Conservation (phyloP, 2,888 invertebrate species). For the Troides oblongomaculatus region DNA sequence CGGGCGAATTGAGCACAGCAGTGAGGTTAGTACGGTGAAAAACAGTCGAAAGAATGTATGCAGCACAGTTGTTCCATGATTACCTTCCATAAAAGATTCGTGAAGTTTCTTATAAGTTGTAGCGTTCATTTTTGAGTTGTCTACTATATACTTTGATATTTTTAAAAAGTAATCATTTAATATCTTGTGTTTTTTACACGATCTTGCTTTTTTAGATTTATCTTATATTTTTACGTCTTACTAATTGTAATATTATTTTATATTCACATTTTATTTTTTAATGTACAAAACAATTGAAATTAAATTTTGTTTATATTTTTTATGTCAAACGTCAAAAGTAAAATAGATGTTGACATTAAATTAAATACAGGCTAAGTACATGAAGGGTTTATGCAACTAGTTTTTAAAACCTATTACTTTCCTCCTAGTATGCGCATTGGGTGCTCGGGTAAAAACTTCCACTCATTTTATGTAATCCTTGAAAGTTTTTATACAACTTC, state of each 20-base stretch:
- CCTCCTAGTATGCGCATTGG: too few species aligned
- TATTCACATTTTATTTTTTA: slow-evolving; percentile 4
- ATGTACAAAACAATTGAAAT: slow-evolving; percentile 6
- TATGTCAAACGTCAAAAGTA: background rate
- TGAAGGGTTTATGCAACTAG: background rate
- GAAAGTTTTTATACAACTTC: too few species aligned
- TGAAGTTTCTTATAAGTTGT: slow-evolving; percentile 71
- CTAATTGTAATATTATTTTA: background rate
- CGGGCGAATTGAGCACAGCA: slow-evolving; percentile 47
- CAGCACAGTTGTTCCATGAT: slow-evolving; percentile 73
- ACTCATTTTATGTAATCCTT: too few species aligned
- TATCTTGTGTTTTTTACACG: background rate
- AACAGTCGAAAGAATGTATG: slow-evolving; percentile 73
- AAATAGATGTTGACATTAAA: background rate
- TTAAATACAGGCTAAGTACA: background rate
- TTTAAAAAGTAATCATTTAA: background rate
- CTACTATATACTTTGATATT: background rate
- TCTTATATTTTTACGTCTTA: background rate
- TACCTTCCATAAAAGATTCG: slow-evolving; percentile 76
- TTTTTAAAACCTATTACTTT: too few species aligned
- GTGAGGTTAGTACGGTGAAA: slow-evolving; percentile 61
- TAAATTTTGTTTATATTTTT: slow-evolving; percentile 3
- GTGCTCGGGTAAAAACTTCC: too few species aligned
- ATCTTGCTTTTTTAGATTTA: too few species aligned
- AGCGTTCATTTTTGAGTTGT: slow-evolving; percentile 45